Base-by-base conservation (phyloP, 2,888 invertebrate species). In the Leptinotarsa peninsularis region DNA sequence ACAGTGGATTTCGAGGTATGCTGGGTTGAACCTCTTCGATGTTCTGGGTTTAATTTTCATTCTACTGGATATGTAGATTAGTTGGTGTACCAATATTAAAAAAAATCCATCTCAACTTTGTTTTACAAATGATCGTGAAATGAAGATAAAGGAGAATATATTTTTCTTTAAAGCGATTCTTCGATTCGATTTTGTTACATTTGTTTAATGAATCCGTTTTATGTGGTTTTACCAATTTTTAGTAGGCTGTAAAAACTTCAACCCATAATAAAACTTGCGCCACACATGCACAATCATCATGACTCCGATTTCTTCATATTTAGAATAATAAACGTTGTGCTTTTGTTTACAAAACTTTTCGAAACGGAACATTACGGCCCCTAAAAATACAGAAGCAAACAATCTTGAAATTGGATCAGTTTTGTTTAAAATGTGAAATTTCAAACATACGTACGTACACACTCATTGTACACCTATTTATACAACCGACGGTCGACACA, bases 351-450 rank as follows among this genome's bases (percentile, higher is more conserved):
- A n/a, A 18, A 27, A 27, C 27, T 63, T 63, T 63, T 18, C 43
- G 18, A 43, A 63, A 33, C 33, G 13, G 63, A 27, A 63, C 63
- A 63, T 63, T 63, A 63, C 21, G n/a, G n/a, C 4, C 63, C 33
- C 63, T 63, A 43, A 63, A 63, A 63, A 63, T 63, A 63, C 63
- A 43, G 18, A 33, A 33, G 14, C 63, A 63, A 63, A 63, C 63
- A 17, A 27, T 63, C 63, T 33, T 63, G 63, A 63, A 63, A 63
- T 27, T 63, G 63, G 63, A 63, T 63, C 63, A 63, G 43, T 63
- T 33, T 63, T 63, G 63, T 63, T 63, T 63, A 63, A 63, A 63
- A 63, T 43, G 63, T 63, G 63, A 63, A 43, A 63, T 63, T 63
- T 63, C 33, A 33, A 63, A 63, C 58, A 58, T 14, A 23, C 27